Evolutionary conservation across 2,113 vertebrate species (phyloP).

Genomic region (Corythaixoides concolor): DNA sequence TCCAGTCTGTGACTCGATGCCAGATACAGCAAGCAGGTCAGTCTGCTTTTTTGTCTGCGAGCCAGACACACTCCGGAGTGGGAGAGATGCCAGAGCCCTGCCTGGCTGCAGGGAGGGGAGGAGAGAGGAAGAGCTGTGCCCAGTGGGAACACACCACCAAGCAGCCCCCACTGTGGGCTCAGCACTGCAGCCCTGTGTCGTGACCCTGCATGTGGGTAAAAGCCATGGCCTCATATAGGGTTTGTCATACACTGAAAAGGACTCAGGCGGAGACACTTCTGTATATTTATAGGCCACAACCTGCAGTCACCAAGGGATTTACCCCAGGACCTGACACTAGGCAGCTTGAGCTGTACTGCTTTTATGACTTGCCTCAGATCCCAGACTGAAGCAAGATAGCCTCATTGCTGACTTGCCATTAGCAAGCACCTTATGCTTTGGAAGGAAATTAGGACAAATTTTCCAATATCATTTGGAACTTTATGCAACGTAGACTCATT

Average conservation of each 20-base stretch:
- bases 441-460: neutral
- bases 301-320: neutral
- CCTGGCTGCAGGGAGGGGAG: accelerated
- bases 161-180: neutral
- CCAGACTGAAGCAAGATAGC: neutral
- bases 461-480: neutral
- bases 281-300: neutral
- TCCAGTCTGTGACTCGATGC: neutral
- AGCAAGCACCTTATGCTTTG: neutral
- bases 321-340: too few relatives aligned
- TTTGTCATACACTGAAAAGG: neutral
- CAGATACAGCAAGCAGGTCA: neutral
- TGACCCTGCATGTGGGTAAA: neutral
- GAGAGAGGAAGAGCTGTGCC: neutral
- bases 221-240: accelerated
- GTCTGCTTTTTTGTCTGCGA: neutral
- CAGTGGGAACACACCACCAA: neutral
- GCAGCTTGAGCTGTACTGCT: accelerated
- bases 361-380: neutral
- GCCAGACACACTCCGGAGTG: neutral
- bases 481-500: neutral
- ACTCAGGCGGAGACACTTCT: neutral
- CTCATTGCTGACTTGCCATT: neutral
- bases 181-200: neutral
- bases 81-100: neutral